Base-by-base conservation (phyloP, 2,888 invertebrate genomes). In the Furcula furcula region DNA sequence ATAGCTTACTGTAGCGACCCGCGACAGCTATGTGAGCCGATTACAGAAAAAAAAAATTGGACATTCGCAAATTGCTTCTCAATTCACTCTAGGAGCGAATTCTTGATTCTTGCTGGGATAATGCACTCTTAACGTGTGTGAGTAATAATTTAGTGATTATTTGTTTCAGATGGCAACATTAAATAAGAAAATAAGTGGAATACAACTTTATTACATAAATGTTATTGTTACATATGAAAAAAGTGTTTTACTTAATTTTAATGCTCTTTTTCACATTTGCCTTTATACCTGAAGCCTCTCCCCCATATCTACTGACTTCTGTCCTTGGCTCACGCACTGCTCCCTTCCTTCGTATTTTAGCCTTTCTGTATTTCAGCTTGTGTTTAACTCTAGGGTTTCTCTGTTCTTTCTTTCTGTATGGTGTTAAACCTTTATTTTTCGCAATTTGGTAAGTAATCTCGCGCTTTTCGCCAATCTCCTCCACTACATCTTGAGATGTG, bases 331-430 rank as follows among this genome's bases (percentile, higher is more conserved):
- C 94, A 40, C 97, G 93, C 0, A 98, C 94, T 65, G 98, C 97
- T 67, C 98, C 98, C 89, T 95, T 97, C 76, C 98, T 93, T 36
- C 97, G 92, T 49, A 98, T 95, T 59, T 95, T 92, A 0, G 98
- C 98, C 78, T 97, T 98, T 43, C 95, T 92, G 80, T 93, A 99
- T 76, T 98, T 98, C 55, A 94, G 93, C 58, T 96, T 94, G 75
- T 98, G 95, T 76, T 98, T 98, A 3, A 99, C 98, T 63, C 99
- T 92, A 0, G 98, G 98, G 91, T 99, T 98, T 44, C 97, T 92
- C 57, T 94, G 92, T 66, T 97, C 97, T 77, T 97, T 98, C 83
- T 96, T 98, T 47, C 97, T 92, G 54, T 94, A 91, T 0, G 98
- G 97, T 20, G 94, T 97, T 10, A 98, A 90, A 9, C 98, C 98